phyloP scores from a whole-genome alignment of 2,113 vertebrate genomes.

The Siniperca knerii region DNA sequence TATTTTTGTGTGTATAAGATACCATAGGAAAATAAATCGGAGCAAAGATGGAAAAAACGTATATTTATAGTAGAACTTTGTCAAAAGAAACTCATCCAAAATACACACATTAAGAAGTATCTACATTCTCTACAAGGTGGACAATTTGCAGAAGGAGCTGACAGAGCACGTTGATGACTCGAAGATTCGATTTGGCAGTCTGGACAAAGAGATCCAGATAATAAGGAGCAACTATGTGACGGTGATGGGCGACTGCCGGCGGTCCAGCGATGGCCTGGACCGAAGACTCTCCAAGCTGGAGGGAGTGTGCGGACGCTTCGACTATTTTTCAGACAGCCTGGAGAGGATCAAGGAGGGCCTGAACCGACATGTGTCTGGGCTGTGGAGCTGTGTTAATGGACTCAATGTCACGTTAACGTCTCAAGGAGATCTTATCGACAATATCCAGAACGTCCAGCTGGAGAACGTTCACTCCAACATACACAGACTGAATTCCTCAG shows the following conservation, averaged over 20 bases:
- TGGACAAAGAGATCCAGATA: constrained; percentile 80
- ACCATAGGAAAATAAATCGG: constrained; percentile 42
- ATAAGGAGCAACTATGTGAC: constrained; percentile 76
- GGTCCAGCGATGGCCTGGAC: constrained; percentile 82
- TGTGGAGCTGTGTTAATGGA: constrained; percentile 89
- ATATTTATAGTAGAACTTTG: constrained; percentile 29
- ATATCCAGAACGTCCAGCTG: constrained; percentile 86
- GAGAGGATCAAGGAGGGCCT: constrained; percentile 89
- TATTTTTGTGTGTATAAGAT: constrained; percentile 46
- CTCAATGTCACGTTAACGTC: constrained; percentile 86
- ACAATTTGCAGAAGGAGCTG: constrained; percentile 85
- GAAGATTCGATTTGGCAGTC: constrained; percentile 78
- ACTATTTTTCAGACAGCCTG: constrained; percentile 85
- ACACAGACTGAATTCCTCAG: constrained; percentile 86
- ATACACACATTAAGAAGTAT: constrained; percentile 36
- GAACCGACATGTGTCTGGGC: constrained; percentile 87
- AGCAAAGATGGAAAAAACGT: constrained; percentile 17
- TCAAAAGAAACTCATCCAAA: constrained; percentile 24
- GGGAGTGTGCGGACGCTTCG: constrained; percentile 87
- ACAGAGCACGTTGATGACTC: constrained; percentile 83
- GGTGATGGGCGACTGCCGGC: constrained; percentile 82
- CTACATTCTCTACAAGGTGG: constrained; percentile 75
- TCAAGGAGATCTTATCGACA: constrained; percentile 84
- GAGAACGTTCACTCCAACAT: constrained; percentile 81
- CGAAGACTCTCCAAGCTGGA: constrained; percentile 89